Conservation (phyloP, 2,888 invertebrate genomes). For the Gerris lacustris region DNA sequence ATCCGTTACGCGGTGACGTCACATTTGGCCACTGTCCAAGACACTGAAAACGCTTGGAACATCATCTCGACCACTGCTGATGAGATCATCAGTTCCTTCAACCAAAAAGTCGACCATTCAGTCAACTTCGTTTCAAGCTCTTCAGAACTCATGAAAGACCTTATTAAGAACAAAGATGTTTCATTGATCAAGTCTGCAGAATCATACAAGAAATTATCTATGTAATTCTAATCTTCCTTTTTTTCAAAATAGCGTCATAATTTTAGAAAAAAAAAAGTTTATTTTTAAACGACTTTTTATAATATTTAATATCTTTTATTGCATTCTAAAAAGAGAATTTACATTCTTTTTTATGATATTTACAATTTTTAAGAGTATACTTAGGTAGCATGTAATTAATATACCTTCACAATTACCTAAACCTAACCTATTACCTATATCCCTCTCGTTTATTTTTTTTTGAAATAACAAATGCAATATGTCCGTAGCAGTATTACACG, state of each 20-base stretch:
- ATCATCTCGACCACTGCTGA: constrained; percentile 21
- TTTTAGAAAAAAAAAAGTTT: too few relatives aligned
- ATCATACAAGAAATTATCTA: not conserved
- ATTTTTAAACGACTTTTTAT: too few relatives aligned
- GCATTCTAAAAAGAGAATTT: too few relatives aligned
- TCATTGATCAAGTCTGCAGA: not conserved
- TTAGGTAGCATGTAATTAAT: too few relatives aligned
- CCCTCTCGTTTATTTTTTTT: too few relatives aligned
- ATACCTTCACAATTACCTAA: too few relatives aligned
- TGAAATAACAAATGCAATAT: too few relatives aligned
- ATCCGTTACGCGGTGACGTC: constrained; percentile 23
- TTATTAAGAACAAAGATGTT: not conserved
- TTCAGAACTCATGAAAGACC: not conserved
- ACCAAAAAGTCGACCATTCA: not conserved
- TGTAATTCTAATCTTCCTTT: not conserved
- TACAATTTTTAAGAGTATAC: too few relatives aligned
- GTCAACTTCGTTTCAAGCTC: not conserved
- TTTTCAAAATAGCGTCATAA: not conserved
- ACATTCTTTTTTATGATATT: too few relatives aligned
- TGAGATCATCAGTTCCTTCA: not conserved
- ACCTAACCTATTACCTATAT: too few relatives aligned
- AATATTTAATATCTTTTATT: too few relatives aligned
- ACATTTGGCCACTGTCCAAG: constrained; percentile 13
- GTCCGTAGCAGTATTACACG: too few relatives aligned
- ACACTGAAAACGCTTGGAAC: constrained; percentile 21